Conservation (phyloP, 2,888 invertebrate genomes). For the Drosophila phalerata region DNA sequence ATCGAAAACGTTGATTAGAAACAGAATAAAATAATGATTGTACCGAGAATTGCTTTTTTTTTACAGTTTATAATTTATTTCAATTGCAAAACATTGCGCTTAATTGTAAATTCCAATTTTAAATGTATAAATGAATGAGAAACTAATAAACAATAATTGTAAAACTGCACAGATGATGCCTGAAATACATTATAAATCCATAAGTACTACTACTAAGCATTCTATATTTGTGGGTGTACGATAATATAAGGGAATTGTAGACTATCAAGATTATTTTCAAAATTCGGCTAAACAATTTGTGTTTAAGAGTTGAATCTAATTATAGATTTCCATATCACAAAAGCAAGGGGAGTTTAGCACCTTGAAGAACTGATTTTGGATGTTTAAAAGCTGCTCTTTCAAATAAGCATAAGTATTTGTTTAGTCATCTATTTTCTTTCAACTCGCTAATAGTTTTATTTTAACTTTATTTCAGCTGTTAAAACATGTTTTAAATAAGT, state of each 20-base stretch:
- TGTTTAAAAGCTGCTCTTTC: background rate
- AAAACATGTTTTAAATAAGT: background rate
- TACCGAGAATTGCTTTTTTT: conserved; percentile 25
- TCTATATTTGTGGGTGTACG: background rate
- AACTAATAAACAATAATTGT: conserved; percentile 51
- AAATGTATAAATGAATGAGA: conserved; percentile 31
- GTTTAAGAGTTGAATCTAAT: background rate
- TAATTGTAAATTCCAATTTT: conserved; percentile 25
- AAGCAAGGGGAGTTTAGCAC: background rate
- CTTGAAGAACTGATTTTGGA: background rate
- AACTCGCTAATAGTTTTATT: background rate
- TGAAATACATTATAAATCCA: background rate
- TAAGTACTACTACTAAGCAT: conserved; percentile 2
- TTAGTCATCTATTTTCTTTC: background rate
- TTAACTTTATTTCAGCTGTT: background rate
- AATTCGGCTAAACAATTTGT: background rate
- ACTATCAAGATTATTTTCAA: background rate
- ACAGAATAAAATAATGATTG: background rate
- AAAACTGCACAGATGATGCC: conserved; percentile 19
- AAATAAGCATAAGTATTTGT: background rate
- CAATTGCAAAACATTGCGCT: conserved; percentile 21
- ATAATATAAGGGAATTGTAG: background rate
- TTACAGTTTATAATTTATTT: conserved; percentile 33
- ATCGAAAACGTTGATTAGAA: conserved; percentile 81
- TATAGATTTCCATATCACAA: conserved; percentile 5